Evolutionary conservation across 2,888 invertebrate species (phyloP).

Genomic region (Atethmia centrago): DNA sequence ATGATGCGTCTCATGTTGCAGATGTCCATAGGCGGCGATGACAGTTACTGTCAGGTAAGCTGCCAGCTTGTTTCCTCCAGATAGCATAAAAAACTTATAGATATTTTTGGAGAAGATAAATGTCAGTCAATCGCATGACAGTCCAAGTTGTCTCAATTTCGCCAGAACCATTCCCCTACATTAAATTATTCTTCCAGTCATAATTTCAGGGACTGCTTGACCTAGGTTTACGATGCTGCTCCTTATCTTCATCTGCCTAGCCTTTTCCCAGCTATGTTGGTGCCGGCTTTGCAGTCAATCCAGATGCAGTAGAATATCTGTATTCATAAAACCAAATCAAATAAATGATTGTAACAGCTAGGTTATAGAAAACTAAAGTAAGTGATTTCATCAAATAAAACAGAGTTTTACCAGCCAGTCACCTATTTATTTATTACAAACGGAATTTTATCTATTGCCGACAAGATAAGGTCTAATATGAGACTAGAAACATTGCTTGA

Average conservation of each 20-base stretch:
- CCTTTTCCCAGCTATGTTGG: background rate
- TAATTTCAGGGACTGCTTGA: too few species aligned
- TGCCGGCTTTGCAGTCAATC: background rate
- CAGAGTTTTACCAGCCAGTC: background rate
- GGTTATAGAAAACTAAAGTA: background rate
- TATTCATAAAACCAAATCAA: constrained; percentile 7
- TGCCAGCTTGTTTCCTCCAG: too few species aligned
- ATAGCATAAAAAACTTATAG: too few species aligned
- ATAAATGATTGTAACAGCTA: background rate
- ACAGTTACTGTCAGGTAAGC: too few species aligned
- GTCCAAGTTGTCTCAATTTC: too few species aligned
- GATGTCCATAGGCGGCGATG: too few species aligned
- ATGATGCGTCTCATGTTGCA: too few species aligned
- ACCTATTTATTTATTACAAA: constrained; percentile 32
- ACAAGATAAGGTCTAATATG: constrained; percentile 43
- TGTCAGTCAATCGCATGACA: too few species aligned
- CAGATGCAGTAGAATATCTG: background rate
- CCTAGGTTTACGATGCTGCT: too few species aligned
- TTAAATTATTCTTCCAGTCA: too few species aligned
- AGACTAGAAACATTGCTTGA: constrained; percentile 2
- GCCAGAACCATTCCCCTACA: too few species aligned
- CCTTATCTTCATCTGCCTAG: background rate
- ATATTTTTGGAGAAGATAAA: too few species aligned
- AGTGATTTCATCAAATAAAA: background rate
- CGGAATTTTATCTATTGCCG: constrained; percentile 36